Conservation (phyloP, 2,888 invertebrate genomes). For the Cephus pulcher region DNA sequence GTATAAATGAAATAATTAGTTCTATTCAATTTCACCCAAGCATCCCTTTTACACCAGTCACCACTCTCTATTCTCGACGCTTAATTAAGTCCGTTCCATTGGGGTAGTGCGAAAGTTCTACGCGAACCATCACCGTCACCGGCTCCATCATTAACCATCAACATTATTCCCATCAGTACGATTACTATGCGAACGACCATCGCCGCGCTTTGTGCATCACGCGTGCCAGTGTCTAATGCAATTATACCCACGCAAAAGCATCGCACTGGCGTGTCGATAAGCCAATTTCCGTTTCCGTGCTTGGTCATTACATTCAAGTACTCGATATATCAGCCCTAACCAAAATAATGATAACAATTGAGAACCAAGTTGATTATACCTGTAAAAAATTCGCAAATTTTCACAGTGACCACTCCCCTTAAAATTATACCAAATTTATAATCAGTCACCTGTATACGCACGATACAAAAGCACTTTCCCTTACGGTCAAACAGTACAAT, state of each 20-base stretch:
- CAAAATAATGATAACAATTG: neutral
- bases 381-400: no score
- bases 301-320: neutral
- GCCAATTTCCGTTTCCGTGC: neutral
- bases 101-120: neutral
- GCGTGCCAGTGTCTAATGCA: neutral
- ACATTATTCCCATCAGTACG: neutral
- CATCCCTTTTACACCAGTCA: constrained; percentile 6
- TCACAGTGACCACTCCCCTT: neutral
- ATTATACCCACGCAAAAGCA: neutral
- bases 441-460: neutral
- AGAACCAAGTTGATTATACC: no score
- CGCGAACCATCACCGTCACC: neutral
- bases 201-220: neutral
- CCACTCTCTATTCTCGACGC: constrained; percentile 11
- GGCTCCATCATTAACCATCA: neutral
- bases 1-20: constrained; percentile 13
- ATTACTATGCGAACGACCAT: neutral
- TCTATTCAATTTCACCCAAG: constrained; percentile 21
- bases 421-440: neutral
- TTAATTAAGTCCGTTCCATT: constrained; percentile 16
- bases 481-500: neutral
- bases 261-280: neutral
- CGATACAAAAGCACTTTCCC: neutral
- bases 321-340: neutral